Evolutionary conservation across 1,140 invertebrate genomes (phyloP).

Genomic region (Drosophila gunungcola): DNA sequence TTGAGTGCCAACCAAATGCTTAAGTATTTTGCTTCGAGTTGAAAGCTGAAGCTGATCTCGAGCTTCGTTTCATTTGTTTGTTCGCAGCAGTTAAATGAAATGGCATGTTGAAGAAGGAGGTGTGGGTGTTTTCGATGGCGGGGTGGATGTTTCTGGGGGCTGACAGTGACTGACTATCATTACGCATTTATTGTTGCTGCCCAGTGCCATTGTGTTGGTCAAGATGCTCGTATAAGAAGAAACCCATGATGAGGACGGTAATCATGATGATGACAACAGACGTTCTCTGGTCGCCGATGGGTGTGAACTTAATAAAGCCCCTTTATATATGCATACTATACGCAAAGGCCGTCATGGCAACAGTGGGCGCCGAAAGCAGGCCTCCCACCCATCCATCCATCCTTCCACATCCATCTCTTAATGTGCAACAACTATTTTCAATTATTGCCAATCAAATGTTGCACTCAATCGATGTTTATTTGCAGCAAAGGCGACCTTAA

Average conservation of each 20-base stretch:
- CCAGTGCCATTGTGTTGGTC: constrained; percentile 53
- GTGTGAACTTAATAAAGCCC: constrained; percentile 80
- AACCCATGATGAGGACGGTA: constrained; percentile 23
- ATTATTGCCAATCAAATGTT: constrained; percentile 85
- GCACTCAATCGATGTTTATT: constrained; percentile 83
- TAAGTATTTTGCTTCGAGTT: constrained; percentile 30
- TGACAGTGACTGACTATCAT: constrained; percentile 76
- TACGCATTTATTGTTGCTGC: constrained; percentile 75
- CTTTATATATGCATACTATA: constrained; percentile 5
- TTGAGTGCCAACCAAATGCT: constrained; percentile 7
- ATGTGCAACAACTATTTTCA: constrained; percentile 83
- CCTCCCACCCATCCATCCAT: background rate
- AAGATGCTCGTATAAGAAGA: constrained; percentile 48
- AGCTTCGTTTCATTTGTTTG: constrained; percentile 72
- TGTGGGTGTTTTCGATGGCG: background rate
- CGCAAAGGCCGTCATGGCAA: constrained; percentile 74
- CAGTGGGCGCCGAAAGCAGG: constrained; percentile 53
- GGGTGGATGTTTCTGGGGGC: constrained; percentile 7
- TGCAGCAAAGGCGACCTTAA: constrained; percentile 50
- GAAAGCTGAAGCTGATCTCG: constrained; percentile 30
- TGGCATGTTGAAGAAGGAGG: constrained; percentile 54
- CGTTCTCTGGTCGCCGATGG: constrained; percentile 50
- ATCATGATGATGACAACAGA: constrained; percentile 40
- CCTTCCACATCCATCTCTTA: constrained; percentile 38
- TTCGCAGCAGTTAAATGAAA: constrained; percentile 81